phyloP scores from a whole-genome alignment of 2,797 vertebrate genomes.

The Todus mexicanus region DNA sequence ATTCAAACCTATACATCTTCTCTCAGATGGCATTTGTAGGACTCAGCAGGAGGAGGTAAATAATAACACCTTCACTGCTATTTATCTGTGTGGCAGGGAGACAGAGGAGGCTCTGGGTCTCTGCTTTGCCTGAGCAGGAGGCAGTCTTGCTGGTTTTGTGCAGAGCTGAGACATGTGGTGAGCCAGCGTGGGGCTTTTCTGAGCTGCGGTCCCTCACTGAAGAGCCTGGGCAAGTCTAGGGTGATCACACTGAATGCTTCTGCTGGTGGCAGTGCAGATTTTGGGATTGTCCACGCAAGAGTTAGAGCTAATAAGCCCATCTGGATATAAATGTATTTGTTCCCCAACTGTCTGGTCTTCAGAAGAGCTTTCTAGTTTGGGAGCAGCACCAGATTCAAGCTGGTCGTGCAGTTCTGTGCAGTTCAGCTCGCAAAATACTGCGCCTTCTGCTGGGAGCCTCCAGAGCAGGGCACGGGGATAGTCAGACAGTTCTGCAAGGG shows the following conservation, averaged over 20 bases:
- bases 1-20: neutral
- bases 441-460: neutral
- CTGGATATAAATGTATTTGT: neutral
- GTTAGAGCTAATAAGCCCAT: neutral
- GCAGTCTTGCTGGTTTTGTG: neutral
- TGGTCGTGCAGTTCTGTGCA: neutral
- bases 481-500: neutral
- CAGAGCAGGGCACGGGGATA: neutral
- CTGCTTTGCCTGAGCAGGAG: neutral
- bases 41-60: neutral
- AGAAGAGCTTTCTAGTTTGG: neutral
- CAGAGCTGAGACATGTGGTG: neutral
- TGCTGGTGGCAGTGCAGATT: neutral
- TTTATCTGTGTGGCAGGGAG: neutral
- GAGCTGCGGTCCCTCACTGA: rapidly evolving
- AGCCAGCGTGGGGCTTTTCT: neutral
- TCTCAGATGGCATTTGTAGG: neutral
- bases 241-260: neutral
- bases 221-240: neutral
- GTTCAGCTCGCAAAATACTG: neutral
- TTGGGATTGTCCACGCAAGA: neutral
- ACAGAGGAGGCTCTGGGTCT: neutral
- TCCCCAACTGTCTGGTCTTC: neutral
- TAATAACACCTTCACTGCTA: neutral
- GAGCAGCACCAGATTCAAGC: neutral